Conservation (phyloP, 2,113 vertebrate genomes). For the Chlamydotis undulata region DNA sequence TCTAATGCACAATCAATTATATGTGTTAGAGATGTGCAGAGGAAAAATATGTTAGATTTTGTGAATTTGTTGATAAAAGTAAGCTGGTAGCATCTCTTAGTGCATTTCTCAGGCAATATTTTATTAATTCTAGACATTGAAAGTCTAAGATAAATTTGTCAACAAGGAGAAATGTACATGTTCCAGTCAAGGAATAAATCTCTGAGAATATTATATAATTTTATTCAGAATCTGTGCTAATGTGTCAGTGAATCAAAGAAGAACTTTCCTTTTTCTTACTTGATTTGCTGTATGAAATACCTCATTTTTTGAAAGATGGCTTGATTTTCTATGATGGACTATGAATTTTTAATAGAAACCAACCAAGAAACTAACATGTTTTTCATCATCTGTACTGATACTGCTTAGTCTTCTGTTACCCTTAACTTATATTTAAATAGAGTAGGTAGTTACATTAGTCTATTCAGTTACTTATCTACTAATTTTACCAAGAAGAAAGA, state of each 20-base stretch:
- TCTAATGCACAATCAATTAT: background rate
- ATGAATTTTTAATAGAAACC: background rate
- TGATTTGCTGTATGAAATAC: background rate
- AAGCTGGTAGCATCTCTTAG: background rate
- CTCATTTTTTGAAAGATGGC: background rate
- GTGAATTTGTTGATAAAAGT: background rate
- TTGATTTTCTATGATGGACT: background rate
- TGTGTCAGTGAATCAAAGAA: background rate
- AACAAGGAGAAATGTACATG: background rate
- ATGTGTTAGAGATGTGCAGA: background rate
- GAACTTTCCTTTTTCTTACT: background rate
- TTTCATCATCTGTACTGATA: background rate
- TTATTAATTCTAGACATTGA: background rate
- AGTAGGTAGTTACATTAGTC: background rate
- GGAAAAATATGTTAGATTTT: background rate
- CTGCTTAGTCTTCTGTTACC: background rate
- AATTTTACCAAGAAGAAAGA: constrained; percentile 1
- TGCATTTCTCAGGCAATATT: background rate
- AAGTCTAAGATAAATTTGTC: background rate
- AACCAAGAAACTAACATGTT: background rate
- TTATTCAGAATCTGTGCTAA: background rate
- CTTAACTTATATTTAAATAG: background rate
- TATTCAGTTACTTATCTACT: background rate
- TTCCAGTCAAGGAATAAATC: background rate
- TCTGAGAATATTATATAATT: background rate